These are phyloP conservation scores for Limnothrissa miodon DNA, from an alignment of 2,113 vertebrate genomes.

Conservation along the genomic window DNA sequence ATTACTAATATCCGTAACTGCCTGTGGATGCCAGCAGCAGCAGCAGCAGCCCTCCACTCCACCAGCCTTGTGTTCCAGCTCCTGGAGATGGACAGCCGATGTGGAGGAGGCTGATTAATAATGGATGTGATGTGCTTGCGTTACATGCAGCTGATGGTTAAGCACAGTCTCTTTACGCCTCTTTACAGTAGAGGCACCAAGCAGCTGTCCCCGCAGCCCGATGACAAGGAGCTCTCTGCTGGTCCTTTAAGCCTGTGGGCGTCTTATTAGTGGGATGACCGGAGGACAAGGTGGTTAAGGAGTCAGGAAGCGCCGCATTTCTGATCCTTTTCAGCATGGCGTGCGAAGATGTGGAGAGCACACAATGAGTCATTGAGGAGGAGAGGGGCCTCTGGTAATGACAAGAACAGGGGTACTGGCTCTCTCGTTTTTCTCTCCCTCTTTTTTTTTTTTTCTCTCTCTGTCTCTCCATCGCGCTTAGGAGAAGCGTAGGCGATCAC, in stretches of 20 bases:
- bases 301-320: not conserved
- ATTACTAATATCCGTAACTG: constrained; percentile 16
- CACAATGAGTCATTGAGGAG: not conserved
- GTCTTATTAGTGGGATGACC: not conserved
- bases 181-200: not conserved
- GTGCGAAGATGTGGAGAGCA: not conserved
- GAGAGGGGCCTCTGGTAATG: constrained; percentile 5
- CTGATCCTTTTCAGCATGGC: not conserved
- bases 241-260: not conserved
- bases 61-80: not conserved
- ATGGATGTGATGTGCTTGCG: not conserved
- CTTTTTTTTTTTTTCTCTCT: not conserved
- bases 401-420: not conserved
- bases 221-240: not conserved
- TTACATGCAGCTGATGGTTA: not conserved
- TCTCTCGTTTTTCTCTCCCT: not conserved
- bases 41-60: not conserved
- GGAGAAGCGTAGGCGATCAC: not conserved
- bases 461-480: not conserved
- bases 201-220: not conserved
- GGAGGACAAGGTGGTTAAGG: not conserved
- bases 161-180: not conserved
- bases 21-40: not conserved
- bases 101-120: constrained; percentile 5
- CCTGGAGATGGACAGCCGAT: not conserved